Evolutionary conservation across 1,140 invertebrate species (phyloP), one percentile per base, ranked within the genome.

Genomic region (Pantala flavescens): DNA sequence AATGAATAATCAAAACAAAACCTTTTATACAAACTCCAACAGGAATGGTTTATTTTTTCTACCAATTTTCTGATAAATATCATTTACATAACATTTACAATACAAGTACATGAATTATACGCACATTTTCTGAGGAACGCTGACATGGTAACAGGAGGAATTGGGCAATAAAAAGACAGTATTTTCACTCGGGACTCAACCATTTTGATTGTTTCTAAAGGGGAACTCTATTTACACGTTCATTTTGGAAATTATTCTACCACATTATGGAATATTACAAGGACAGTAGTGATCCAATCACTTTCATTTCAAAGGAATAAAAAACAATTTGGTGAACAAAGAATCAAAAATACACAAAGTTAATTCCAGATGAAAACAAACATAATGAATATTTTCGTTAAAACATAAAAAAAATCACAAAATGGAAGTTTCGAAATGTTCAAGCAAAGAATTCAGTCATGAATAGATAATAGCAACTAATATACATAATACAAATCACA

Each of bases 51-150:
- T 63, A 63, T 19, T 63, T 63, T 63, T 63, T 63, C 49, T 63
- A 63, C 49, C 49, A 63, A 63, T 63, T 3, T 63, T 63, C 49
- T 19, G 49, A 63, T 63, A 63, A 63, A 63, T 63, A 63, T 63
- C 49, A 63, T 63, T 19, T 63, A 63, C 49, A 63, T 63, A 63
- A 63, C 49, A 63, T 63, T 63, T 63, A 63, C 49, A 63, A 63
- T 63, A 63, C 49, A 63, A 63, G 49, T 63, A 63, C 49, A 63
- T 63, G n/a, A 19, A 63, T 36, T 16, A 21, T 63, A 63, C 49
- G 49, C 49, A 63, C 49, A 63, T 63, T 63, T 63, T 63, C 49
- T 63, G 49, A 63, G 49, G 49, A 63, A 63, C 49, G 49, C 49
- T 63, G 14, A 63, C 49, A 63, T 63, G n/a, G n/a, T 63, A 63